Evolutionary conservation across 2,888 invertebrate species (phyloP).

Genomic region (Trissolcus japonicus): DNA sequence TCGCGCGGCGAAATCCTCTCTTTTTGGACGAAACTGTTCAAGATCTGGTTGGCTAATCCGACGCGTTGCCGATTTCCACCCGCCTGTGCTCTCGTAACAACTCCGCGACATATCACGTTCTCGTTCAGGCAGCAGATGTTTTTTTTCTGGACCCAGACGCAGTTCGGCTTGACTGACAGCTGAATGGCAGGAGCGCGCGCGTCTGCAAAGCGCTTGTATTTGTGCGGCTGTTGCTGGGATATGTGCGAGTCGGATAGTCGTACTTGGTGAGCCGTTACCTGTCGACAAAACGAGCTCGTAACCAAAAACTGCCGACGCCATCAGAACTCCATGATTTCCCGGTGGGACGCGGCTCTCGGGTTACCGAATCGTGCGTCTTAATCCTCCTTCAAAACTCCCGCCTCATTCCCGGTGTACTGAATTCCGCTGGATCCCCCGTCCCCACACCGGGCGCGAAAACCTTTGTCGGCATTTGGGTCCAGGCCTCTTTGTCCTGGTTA

Average conservation of each 20-base stretch:
- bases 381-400: slow-evolving; percentile 53
- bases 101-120: slow-evolving; percentile 63
- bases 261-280: slow-evolving; percentile 57
- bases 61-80: slow-evolving; percentile 44
- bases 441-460: slow-evolving; percentile 24
- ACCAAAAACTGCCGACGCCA: slow-evolving; percentile 57
- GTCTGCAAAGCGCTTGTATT: slow-evolving; percentile 45
- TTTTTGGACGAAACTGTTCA: slow-evolving; percentile 15
- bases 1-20: slow-evolving; percentile 27
- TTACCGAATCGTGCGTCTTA: slow-evolving; percentile 60
- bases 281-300: slow-evolving; percentile 54
- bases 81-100: slow-evolving; percentile 22
- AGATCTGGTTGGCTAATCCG: slow-evolving; percentile 36
- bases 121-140: slow-evolving; percentile 58
- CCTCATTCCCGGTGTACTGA: slow-evolving; percentile 33
- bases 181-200: slow-evolving; percentile 66
- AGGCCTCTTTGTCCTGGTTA: slow-evolving; percentile 57
- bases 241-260: slow-evolving; percentile 49
- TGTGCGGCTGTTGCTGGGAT: slow-evolving; percentile 43
- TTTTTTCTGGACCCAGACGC: slow-evolving; percentile 60
- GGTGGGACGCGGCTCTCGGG: slow-evolving; percentile 60
- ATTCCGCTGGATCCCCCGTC: slow-evolving; percentile 2
- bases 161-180: slow-evolving; percentile 71
- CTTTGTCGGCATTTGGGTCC: slow-evolving; percentile 54
- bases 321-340: slow-evolving; percentile 53